Percentiles rank a stretch among this genome's conserved stretches.
Conservation (phyloP, 92 coral and sea anemone species). For the Bergia sp. region DNA sequence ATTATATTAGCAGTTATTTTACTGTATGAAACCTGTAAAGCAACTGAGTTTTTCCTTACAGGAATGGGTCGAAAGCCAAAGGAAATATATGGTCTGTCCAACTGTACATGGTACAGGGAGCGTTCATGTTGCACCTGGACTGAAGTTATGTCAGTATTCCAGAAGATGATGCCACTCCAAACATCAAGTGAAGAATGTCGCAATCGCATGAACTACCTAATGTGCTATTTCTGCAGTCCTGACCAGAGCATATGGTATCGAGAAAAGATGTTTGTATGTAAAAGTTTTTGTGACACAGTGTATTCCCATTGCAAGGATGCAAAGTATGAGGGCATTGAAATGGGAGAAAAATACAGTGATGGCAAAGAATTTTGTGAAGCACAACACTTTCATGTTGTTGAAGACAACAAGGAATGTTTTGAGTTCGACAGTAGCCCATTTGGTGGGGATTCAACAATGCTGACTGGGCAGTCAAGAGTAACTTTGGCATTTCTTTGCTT, state of each 20-base stretch:
- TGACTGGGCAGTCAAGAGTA: neutral
- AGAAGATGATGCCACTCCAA: slow-evolving; percentile 75
- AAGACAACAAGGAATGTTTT: slow-evolving; percentile 62
- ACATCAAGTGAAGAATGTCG: slow-evolving; percentile 74
- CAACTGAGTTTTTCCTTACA: slow-evolving; percentile 11
- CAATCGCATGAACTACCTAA: slow-evolving; percentile 86
- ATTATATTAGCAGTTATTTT: too few species aligned
- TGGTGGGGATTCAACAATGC: slow-evolving; percentile 52
- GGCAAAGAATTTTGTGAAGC: slow-evolving; percentile 86
- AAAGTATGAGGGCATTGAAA: slow-evolving; percentile 55
- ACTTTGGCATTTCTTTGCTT: neutral
- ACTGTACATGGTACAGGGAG: slow-evolving; percentile 95
- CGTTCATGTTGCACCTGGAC: slow-evolving; percentile 92
- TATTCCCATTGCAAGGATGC: slow-evolving; percentile 84
- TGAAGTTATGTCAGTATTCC: slow-evolving; percentile 89
- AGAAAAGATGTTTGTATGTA: slow-evolving; percentile 69
- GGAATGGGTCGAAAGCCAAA: slow-evolving; percentile 83
- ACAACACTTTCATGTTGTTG: slow-evolving; percentile 72
- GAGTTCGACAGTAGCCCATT: slow-evolving; percentile 68
- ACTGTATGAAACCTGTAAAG: too few species aligned
- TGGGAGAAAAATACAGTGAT: slow-evolving; percentile 67
- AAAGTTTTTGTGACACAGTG: slow-evolving; percentile 70
- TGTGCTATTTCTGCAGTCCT: slow-evolving; percentile 98
- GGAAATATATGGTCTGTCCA: slow-evolving; percentile 94
- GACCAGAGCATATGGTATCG: slow-evolving; percentile 79